Evolutionary conservation across 2,113 vertebrate genomes (phyloP).

Genomic region (Ifrita kowaldi): DNA sequence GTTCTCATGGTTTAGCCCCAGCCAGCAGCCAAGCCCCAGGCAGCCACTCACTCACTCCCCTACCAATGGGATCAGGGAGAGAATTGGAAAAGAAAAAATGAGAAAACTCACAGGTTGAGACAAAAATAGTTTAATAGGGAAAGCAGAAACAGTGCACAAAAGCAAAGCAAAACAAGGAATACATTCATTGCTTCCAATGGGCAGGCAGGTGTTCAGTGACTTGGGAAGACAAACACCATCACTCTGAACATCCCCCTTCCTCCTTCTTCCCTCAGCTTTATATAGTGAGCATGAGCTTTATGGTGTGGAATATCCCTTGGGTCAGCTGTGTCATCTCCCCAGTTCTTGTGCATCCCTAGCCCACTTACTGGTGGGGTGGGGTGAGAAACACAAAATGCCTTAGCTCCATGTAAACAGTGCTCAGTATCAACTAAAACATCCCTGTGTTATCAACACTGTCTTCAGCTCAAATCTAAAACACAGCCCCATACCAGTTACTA

Average conservation of each 20-base stretch:
- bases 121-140: background rate
- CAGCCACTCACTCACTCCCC: background rate
- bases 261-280: background rate
- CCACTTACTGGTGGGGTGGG: background rate
- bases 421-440: background rate
- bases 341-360: too few species aligned
- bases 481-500: background rate
- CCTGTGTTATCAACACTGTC: background rate
- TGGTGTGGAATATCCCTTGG: background rate
- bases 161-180: background rate
- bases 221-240: background rate
- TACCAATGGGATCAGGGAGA: background rate
- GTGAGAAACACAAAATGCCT: background rate
- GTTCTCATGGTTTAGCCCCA: background rate
- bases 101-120: background rate
- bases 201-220: background rate
- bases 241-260: fast-evolving
- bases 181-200: background rate
- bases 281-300: background rate
- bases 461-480: background rate
- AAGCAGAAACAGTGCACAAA: background rate
- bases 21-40: background rate
- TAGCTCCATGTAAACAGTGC: fast-evolving
- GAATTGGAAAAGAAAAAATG: background rate
- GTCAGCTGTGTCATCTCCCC: background rate